Base-by-base conservation (phyloP, 2,797 vertebrate species). In the Peromyscus nudipes region DNA sequence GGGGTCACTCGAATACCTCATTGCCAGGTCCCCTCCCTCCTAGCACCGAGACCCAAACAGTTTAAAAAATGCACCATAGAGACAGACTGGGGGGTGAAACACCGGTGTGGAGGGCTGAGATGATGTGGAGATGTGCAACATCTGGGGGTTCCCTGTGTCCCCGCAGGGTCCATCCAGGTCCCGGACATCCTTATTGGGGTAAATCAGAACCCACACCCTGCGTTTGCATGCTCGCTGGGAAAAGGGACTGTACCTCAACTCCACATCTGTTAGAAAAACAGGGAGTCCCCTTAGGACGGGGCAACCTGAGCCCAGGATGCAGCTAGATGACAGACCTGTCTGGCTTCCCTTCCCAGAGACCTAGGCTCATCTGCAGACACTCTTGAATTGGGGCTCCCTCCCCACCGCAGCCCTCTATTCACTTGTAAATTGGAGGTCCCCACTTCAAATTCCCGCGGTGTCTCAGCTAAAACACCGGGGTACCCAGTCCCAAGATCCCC, bases 361-460 rank as follows among this genome's bases (percentile, higher is more conserved):
- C 4, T 2, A 12, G n/a, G 76, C 64, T 95, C 37, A 21, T 46
- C 7, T 46, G 7, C 34, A 91, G 60, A 84, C 65, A 90, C 76
- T 40, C 60, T 80, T 21, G 43, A 55, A 71, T 25, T 0, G 3
- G 10, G 62, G 62, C 1, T 57, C 76, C 55, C 83, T 73, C 23
- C 60, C 62, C 9, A 6, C 40, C 4, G 46, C 65, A 91, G 79
- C 75, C 83, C 65, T 96, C 89, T 37, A 93, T 96, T 89, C 85
- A 77, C 71, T 71, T 60, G 89, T 81, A 93, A 95, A 97, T 40
- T 96, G 95, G 95, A 95, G 88, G 79, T 93, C 81, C 88, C 94
- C 85, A 89, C 94, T 96, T 94, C 91, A 95, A 97, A 96, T 95
- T 60, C 55, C 80, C 73, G 29, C 84, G 95, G 85, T 92, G 82